Percentiles rank a stretch among this genome's conserved stretches.
Conservation (phyloP, 2,113 vertebrate species). For the Dryoscopus gambensis region DNA sequence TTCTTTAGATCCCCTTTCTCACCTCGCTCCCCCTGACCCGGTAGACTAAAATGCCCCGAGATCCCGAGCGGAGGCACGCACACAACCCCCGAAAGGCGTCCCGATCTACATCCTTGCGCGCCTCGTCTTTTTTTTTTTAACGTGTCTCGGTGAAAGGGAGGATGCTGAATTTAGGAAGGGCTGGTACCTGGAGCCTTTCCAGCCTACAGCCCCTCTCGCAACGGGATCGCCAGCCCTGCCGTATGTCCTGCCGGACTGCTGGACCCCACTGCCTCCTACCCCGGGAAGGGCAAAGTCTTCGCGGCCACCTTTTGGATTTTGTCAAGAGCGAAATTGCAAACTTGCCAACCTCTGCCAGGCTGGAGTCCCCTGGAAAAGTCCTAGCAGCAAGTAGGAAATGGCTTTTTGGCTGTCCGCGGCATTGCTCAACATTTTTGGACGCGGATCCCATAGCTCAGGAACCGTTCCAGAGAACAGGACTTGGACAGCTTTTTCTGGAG, state of each 20-base stretch:
- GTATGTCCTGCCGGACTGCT: background rate
- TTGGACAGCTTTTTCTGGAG: constrained; percentile 18
- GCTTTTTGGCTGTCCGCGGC: constrained; percentile 61
- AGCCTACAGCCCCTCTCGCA: background rate
- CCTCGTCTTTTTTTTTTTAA: background rate
- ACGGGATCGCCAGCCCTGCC: background rate
- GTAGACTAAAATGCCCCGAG: background rate
- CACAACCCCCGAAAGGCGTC: no score
- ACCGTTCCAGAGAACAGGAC: constrained; percentile 50
- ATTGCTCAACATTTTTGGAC: constrained; percentile 76
- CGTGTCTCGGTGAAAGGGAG: background rate
- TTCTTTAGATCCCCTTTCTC: background rate
- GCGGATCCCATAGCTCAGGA: background rate
- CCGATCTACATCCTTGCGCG: background rate
- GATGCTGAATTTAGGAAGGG: constrained; percentile 35
- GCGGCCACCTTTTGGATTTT: constrained; percentile 1
- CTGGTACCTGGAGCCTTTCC: constrained; percentile 39
- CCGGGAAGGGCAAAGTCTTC: background rate
- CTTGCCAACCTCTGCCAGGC: background rate
- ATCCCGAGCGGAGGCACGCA: background rate
- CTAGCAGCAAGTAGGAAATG: constrained; percentile 69
- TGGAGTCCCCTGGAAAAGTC: constrained; percentile 58
- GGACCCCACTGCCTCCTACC: background rate
- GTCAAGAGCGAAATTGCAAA: background rate
- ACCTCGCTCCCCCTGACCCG: background rate